Percentiles rank a stretch among this genome's conserved stretches.
Conservation (phyloP, 2,113 vertebrate species). For the Lota lota region DNA sequence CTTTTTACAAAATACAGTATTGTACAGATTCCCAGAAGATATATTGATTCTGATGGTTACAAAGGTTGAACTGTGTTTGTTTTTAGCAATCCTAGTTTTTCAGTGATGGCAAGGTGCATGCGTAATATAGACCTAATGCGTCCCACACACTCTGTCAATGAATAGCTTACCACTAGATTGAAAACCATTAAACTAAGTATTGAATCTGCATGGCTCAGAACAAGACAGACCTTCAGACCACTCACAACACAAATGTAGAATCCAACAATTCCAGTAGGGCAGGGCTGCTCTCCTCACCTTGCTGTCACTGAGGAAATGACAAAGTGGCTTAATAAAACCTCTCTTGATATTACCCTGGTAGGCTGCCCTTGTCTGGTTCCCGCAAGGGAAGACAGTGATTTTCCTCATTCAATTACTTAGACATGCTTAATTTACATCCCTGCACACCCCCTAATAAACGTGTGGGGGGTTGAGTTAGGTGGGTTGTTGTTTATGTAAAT, state of each 20-base stretch:
- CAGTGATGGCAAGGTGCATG: background rate
- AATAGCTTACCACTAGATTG: too few species aligned
- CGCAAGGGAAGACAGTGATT: slow-evolving; percentile 18
- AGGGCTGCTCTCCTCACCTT: background rate
- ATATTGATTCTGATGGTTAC: background rate
- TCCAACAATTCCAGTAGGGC: background rate
- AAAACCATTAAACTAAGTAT: background rate
- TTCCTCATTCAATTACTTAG: slow-evolving; percentile 58
- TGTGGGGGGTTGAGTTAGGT: slow-evolving; percentile 13
- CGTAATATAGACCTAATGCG: background rate
- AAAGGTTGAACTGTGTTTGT: background rate
- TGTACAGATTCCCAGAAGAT: background rate
- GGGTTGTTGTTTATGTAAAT: background rate
- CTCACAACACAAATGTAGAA: background rate
- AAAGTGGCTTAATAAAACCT: slow-evolving; percentile 36
- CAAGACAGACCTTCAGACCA: background rate
- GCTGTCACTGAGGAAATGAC: slow-evolving; percentile 26
- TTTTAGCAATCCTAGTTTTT: background rate
- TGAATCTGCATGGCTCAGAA: too few species aligned
- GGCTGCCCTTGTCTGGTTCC: slow-evolving; percentile 24
- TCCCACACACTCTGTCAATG: background rate
- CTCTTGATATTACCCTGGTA: slow-evolving; percentile 36
- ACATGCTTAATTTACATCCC: slow-evolving; percentile 45
- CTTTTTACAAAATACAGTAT: background rate
- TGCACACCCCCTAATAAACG: slow-evolving; percentile 44